phyloP scores from a whole-genome alignment of 2,888 invertebrate species.

The Malachius bipustulatus region DNA sequence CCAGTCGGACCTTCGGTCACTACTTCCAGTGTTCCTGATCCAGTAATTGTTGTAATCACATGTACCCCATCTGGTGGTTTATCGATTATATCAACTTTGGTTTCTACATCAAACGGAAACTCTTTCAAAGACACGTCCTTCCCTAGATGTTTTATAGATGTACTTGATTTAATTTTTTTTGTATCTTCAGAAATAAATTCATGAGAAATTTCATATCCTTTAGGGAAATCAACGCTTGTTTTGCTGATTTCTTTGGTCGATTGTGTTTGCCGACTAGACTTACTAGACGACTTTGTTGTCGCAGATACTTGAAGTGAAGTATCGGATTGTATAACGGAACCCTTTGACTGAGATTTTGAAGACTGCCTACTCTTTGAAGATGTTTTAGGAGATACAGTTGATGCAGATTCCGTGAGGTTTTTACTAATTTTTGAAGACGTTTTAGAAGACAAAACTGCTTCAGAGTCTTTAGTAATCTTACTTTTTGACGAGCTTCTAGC shows the following conservation, averaged over 20 bases:
- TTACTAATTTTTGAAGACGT: no score
- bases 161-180: constrained; percentile 1
- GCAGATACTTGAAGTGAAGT: no score
- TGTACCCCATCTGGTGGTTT: constrained; percentile 26
- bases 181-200: neutral
- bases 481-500: no score
- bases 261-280: neutral
- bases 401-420: no score
- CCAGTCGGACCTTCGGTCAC: constrained; percentile 34
- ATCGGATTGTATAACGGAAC: no score
- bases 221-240: neutral
- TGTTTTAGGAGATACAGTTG: constrained; percentile 1
- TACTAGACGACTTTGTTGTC: neutral
- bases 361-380: neutral
- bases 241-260: neutral
- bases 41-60: constrained; percentile 31
- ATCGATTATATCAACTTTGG: constrained; percentile 22
- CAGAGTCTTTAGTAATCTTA: no score
- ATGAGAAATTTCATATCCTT: neutral
- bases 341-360: neutral
- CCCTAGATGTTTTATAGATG: neutral
- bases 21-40: constrained; percentile 32
- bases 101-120: constrained; percentile 22
- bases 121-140: neutral
- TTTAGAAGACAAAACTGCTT: no score